Evolutionary conservation across 2,113 vertebrate species (phyloP).

Genomic region (Diadophis punctatus): DNA sequence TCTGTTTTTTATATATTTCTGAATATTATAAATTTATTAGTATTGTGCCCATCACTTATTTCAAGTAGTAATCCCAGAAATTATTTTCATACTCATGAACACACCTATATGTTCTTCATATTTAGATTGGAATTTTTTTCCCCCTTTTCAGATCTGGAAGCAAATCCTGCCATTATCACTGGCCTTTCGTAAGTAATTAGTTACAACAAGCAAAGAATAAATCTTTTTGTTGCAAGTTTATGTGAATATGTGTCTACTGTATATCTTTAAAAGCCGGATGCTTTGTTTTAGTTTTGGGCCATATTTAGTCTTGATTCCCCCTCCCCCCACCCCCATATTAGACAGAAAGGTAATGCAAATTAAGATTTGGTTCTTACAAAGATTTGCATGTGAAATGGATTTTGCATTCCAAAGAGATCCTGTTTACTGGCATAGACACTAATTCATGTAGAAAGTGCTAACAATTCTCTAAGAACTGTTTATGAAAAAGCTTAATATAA

Average conservation of each 20-base stretch:
- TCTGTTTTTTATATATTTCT: constrained; percentile 20
- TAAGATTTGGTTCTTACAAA: background rate
- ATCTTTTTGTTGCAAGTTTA: constrained; percentile 42
- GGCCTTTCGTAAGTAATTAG: constrained; percentile 73
- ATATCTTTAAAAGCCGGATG: background rate
- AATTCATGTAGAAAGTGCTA: background rate
- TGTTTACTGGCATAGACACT: background rate
- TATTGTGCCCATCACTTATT: background rate
- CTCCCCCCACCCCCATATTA: background rate
- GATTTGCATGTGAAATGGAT: background rate
- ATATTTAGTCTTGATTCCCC: background rate
- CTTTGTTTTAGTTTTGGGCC: background rate
- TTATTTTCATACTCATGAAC: background rate
- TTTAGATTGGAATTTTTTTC: constrained; percentile 23
- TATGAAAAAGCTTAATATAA: background rate
- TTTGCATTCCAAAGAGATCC: background rate
- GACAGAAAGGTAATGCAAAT: background rate
- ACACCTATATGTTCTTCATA: constrained; percentile 29
- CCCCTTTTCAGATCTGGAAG: constrained; percentile 73
- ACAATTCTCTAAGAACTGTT: background rate
- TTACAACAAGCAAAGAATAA: background rate
- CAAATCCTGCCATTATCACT: constrained; percentile 71
- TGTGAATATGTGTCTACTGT: constrained; percentile 1
- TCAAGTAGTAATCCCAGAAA: background rate
- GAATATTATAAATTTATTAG: background rate